Evolutionary conservation across 2,888 invertebrate species (phyloP), one percentile per base, ranked within the genome.

Genomic region (Leucophora obtusa): DNA sequence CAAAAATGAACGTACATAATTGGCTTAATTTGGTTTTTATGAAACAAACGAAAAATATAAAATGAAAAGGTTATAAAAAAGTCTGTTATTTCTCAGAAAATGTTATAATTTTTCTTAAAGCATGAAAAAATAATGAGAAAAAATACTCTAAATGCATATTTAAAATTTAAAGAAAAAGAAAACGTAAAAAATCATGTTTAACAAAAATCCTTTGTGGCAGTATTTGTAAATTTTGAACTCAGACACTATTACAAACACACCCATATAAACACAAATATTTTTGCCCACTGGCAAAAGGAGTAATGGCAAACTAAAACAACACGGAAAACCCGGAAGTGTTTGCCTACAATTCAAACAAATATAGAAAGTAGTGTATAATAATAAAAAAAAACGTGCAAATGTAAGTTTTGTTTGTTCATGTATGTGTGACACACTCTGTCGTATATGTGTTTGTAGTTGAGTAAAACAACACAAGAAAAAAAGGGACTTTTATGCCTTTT

Each of bases 251-350:
- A 18, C 53, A 56, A 43, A 47, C 59, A 75, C 59, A 65, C 11
- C 10, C 15, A 24, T 5, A 5, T 5, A 24, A 2, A 24, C 24
- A 2, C 68, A 71, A 68, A 17, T 63, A 62, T 51, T 54, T 17
- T 43, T 28, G 18, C 21, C 24, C 21, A 35, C n/a, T 21, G 43
- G 35, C 47, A 51, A 15, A n/a, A 15, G 53, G 9, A 58, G 68
- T 50, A 35, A 38, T 18, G 33, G 24, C 21, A 60, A 70, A 60
- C 28, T 33, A 50, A 59, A 28, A 51, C 58, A 53, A 53, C 51
- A 51, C 66, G 66, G 72, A 73, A 66, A 77, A 81, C 73, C 77
- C 81, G 81, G 77, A 81, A 81, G 70, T 81, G 60, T 77, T 74
- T 77, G 70, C 81, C 73, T 74, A 66, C 56, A 62, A 62, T 28